phyloP scores from a whole-genome alignment of 2,113 vertebrate species.

The Edolisoma coerulescens region DNA sequence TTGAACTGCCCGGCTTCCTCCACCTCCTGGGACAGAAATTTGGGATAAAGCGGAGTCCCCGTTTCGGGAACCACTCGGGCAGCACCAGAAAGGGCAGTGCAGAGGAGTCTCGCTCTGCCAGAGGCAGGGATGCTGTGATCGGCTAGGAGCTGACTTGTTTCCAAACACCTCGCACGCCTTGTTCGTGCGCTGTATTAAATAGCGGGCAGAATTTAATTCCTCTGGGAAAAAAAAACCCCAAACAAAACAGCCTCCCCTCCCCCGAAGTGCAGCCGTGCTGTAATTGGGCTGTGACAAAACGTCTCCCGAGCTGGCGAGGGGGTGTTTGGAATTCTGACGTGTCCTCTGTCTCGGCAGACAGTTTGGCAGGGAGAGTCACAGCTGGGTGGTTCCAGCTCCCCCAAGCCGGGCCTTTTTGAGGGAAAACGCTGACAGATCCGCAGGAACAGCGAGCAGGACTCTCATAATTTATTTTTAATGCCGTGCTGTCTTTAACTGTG shows the following conservation, averaged over 20 bases:
- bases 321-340: not conserved
- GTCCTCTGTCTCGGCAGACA: not conserved
- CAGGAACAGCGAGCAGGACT: conserved; percentile 49
- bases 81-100: not conserved
- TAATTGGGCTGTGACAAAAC: conserved; percentile 26
- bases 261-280: not conserved
- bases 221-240: not conserved
- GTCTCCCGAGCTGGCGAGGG: not conserved
- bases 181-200: not conserved
- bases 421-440: conserved; percentile 50
- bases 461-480: conserved; percentile 81
- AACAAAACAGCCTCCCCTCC: not conserved
- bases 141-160: conserved; percentile 2
- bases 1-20: not conserved
- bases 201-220: conserved; percentile 23
- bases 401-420: conserved; percentile 25
- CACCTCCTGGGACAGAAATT: not conserved
- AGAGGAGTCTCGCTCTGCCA: not conserved
- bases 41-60: not conserved
- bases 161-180: conserved; percentile 8
- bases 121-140: not conserved
- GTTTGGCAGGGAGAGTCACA: conserved; percentile 23
- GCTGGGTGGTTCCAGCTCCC: conserved; percentile 31
- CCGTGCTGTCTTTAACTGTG: conserved; percentile 74
- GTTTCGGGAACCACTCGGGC: not conserved